These are phyloP conservation scores for Dolichallabes microphthalmus DNA, from an alignment of 2,113 vertebrate genomes.

Conservation along the genomic window DNA sequence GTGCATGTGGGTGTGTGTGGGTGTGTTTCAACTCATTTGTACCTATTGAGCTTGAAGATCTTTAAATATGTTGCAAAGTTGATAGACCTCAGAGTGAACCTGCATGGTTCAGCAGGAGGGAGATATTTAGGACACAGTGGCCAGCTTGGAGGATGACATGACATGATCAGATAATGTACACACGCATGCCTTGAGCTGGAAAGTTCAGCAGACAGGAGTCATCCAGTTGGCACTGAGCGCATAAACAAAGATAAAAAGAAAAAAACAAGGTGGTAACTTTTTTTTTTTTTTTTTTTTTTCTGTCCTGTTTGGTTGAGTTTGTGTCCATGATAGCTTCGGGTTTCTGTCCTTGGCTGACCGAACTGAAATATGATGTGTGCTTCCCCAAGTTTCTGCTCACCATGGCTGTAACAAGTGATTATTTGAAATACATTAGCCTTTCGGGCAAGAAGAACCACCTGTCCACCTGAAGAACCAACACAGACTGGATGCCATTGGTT, in stretches of 20 bases:
- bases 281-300: constrained; percentile 12
- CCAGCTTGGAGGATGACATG: neutral
- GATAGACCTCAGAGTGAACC: constrained; percentile 8
- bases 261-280: constrained; percentile 23
- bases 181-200: neutral
- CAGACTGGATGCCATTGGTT: neutral
- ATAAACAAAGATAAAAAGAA: constrained; percentile 15
- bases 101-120: constrained; percentile 1
- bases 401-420: neutral
- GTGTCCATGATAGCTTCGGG: neutral
- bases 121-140: neutral
- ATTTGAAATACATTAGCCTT: neutral
- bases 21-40: constrained; percentile 9
- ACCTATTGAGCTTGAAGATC: constrained; percentile 8
- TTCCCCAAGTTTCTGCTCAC: neutral
- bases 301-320: neutral
- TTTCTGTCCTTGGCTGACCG: neutral
- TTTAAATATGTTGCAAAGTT: constrained; percentile 34
- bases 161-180: constrained; percentile 4
- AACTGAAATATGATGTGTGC: neutral
- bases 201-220: constrained; percentile 25
- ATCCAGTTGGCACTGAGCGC: constrained; percentile 36
- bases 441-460: no score
- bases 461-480: neutral
- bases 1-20: neutral